Conservation (phyloP, 2,888 invertebrate genomes). For the Salticus scenicus region DNA sequence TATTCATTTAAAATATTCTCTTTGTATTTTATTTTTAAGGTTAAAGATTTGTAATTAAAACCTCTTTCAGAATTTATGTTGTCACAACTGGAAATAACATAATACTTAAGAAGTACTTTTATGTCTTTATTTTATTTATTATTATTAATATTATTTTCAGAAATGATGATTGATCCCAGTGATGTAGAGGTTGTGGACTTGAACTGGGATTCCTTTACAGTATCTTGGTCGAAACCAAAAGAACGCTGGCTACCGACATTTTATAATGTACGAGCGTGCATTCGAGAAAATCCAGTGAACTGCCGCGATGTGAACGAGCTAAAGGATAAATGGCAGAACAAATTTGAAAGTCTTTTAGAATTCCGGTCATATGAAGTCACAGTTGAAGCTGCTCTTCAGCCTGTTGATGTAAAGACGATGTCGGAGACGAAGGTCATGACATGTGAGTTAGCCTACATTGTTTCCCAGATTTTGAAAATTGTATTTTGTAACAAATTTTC, state of each 20-base stretch:
- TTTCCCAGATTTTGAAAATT: no score
- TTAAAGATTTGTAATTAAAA: no score
- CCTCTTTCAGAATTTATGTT: no score
- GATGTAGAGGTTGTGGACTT: not conserved
- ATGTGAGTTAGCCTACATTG: constrained; percentile 31
- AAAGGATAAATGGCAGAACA: not conserved
- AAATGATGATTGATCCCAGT: constrained; percentile 18
- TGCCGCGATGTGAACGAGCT: not conserved
- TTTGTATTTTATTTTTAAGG: no score
- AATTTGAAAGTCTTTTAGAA: constrained; percentile 19
- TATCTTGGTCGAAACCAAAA: constrained; percentile 30
- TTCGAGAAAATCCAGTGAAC: not conserved
- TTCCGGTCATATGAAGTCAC: constrained; percentile 44
- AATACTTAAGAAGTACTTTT: no score
- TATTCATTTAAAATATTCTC: no score
- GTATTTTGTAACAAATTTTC: no score
- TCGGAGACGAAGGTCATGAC: constrained; percentile 17
- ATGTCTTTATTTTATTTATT: no score
- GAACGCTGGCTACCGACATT: constrained; percentile 43
- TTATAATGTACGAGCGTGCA: constrained; percentile 36
- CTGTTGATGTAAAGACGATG: constrained; percentile 19
- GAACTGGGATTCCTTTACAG: constrained; percentile 15
- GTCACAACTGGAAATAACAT: no score
- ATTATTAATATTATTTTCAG: constrained; percentile 37
- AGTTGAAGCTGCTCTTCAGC: constrained; percentile 28